Evolutionary conservation across 2,113 vertebrate genomes (phyloP).

Genomic region (pig (Sus scrofa)): DNA sequence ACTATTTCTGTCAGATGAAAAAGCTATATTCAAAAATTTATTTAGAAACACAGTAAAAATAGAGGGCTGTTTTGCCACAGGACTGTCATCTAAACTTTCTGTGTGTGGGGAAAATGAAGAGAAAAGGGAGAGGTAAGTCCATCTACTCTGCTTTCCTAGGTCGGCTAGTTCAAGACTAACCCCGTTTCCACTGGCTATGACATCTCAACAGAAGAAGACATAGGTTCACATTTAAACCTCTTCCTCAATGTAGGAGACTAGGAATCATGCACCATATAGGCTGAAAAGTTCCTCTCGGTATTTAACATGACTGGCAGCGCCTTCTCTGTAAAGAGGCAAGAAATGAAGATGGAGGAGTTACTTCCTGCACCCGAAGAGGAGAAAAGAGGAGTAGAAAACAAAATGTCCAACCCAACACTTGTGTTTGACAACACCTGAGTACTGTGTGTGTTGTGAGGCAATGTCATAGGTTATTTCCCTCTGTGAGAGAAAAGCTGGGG

Average conservation of each 20-base stretch:
- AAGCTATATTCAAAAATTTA: not conserved
- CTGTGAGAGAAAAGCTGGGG: conserved; percentile 34
- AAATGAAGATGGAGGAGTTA: not conserved
- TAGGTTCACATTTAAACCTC: not conserved
- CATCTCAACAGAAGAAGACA: not conserved
- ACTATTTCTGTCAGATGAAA: conserved; percentile 31
- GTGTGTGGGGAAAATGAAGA: not conserved
- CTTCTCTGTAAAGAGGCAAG: not conserved
- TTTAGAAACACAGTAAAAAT: conserved; percentile 33
- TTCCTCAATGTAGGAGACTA: not conserved
- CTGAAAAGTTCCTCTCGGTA: not conserved
- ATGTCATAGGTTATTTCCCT: not conserved
- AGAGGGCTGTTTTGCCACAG: not conserved
- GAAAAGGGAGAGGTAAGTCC: not conserved
- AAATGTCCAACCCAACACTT: not conserved
- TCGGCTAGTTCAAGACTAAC: not conserved
- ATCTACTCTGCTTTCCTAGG: not conserved
- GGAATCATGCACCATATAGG: not conserved
- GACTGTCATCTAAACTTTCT: not conserved
- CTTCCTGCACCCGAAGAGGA: conserved; percentile 23
- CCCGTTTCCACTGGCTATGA: rapidly evolving
- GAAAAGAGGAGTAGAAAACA: conserved; percentile 19
- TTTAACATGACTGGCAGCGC: not conserved
- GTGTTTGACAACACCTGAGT: not conserved
- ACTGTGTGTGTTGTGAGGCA: not conserved